phyloP scores from a whole-genome alignment of 1,140 invertebrate genomes.

The Schmidtea mediterranea region DNA sequence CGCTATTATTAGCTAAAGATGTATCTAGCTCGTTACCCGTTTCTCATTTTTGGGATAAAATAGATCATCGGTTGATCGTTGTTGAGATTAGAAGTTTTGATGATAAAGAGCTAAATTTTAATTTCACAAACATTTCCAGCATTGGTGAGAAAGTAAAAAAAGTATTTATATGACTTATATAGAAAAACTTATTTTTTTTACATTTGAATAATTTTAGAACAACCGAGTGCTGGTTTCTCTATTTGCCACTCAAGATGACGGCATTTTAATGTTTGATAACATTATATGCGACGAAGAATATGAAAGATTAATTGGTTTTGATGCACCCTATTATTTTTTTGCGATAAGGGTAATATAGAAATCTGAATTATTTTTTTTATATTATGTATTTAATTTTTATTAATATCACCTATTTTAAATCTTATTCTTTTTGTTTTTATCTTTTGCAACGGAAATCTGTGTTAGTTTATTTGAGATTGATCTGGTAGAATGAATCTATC shows the following conservation, averaged over 20 bases:
- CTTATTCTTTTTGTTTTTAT: too few species aligned
- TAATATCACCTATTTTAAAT: too few species aligned
- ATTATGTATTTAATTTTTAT: too few species aligned
- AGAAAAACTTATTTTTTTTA: too few species aligned
- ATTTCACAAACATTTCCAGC: slow-evolving; percentile 5
- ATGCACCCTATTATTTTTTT: slow-evolving; percentile 32
- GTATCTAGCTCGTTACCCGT: slow-evolving; percentile 29
- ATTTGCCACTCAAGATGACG: slow-evolving; percentile 41
- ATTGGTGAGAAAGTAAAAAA: background rate
- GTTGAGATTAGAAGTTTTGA: slow-evolving; percentile 33
- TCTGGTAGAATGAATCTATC: too few species aligned
- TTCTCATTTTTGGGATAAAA: slow-evolving; percentile 41
- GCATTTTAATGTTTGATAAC: slow-evolving; percentile 43
- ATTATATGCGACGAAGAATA: slow-evolving; percentile 22
- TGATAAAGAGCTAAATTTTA: background rate
- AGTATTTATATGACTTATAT: too few species aligned
- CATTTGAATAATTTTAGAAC: slow-evolving; percentile 15
- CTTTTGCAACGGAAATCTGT: too few species aligned
- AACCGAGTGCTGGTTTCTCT: slow-evolving; percentile 37
- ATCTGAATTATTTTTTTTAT: background rate
- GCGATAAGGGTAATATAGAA: slow-evolving; percentile 20
- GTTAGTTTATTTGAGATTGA: too few species aligned
- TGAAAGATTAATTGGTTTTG: slow-evolving; percentile 23
- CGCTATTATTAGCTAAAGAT: slow-evolving; percentile 12
- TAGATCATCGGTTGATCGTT: slow-evolving; percentile 42